Evolutionary conservation across 2,888 invertebrate genomes (phyloP), one percentile per base, ranked within the genome.

Genomic region (Blastobasis lacticolella): DNA sequence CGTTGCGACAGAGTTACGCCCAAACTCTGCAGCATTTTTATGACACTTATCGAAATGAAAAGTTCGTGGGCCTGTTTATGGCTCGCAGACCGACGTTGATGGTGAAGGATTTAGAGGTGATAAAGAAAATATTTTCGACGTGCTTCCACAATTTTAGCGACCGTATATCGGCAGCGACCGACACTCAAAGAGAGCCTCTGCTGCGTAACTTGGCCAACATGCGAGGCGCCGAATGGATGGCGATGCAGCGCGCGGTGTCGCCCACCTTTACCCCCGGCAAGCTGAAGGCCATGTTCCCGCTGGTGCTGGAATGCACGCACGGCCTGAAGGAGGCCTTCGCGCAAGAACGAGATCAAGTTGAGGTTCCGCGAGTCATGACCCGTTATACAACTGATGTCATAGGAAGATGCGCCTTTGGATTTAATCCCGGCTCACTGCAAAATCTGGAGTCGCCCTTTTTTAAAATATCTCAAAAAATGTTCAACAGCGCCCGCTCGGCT

Each of bases 261-360:
- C 87, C 88, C 8, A 79, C 85, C n/a, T 88, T 88, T 59, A 86
- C 88, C 5, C 81, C 87, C 8, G 87, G 81, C 37, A 88, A 88
- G 62, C 87, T 88, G 84, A 88, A 86, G 58, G 87, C 80, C 5
- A 88, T 88, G 88, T 88, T 88, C 59, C 85, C 86, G 23, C 66
- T 88, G 45, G 66, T 88, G 47, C 73, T 73, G 4, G 83, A 85
- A 6, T 88, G 88, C 63, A 79, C 86, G 0, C 70, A 71, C 55
- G 71, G 78, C 5, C 66, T 88, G 10, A 75, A 73, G 59, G 61
- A 63, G 37, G 64, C 72, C n/a, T 68, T 88, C 6, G 53, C 64
- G 10, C 57, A 63, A 37, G 75, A 78, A 51, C 59, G 72, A 1
- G 73, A 75, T 4, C 81, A 80, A 50, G 69, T 84, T 37, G 75